Evolutionary conservation across 2,888 invertebrate genomes (phyloP).

Genomic region (Dascillus cervinus): DNA sequence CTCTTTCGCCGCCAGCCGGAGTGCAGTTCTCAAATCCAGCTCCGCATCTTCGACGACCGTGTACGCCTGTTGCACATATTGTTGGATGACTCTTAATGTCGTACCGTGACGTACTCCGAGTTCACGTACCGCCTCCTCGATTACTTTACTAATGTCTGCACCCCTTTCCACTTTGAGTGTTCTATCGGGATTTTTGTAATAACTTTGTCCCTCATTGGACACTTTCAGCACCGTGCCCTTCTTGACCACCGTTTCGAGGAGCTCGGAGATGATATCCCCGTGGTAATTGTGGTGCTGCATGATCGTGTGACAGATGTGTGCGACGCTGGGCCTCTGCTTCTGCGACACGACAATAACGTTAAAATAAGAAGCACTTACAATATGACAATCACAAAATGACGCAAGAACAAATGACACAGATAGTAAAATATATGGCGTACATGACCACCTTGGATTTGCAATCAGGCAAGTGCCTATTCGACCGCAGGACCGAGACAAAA

Average conservation of each 20-base stretch:
- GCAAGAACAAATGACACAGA: conserved; percentile 24
- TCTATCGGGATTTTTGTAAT: conserved; percentile 80
- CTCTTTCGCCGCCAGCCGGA: conserved; percentile 69
- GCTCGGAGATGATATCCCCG: conserved; percentile 79
- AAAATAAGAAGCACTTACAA: conserved; percentile 27
- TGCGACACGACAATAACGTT: conserved; percentile 54
- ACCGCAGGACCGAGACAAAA: no score
- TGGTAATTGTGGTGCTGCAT: conserved; percentile 85
- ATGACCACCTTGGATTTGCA: no score
- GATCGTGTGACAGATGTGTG: conserved; percentile 88
- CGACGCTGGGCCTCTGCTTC: conserved; percentile 90
- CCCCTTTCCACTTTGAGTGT: conserved; percentile 55
- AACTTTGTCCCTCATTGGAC: conserved; percentile 84
- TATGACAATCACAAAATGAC: conserved; percentile 27
- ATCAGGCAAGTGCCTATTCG: no score
- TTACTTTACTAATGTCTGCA: conserved; percentile 70
- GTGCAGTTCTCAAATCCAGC: conserved; percentile 63
- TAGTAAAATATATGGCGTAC: no score
- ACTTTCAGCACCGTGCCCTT: conserved; percentile 82
- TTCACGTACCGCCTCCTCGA: conserved; percentile 78
- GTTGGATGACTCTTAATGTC: conserved; percentile 66
- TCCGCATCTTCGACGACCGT: conserved; percentile 68
- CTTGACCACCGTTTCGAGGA: conserved; percentile 77
- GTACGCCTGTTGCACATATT: conserved; percentile 77
- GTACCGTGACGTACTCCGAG: conserved; percentile 82